Conservation (phyloP, 2,888 invertebrate species). For the Magallana nippona region DNA sequence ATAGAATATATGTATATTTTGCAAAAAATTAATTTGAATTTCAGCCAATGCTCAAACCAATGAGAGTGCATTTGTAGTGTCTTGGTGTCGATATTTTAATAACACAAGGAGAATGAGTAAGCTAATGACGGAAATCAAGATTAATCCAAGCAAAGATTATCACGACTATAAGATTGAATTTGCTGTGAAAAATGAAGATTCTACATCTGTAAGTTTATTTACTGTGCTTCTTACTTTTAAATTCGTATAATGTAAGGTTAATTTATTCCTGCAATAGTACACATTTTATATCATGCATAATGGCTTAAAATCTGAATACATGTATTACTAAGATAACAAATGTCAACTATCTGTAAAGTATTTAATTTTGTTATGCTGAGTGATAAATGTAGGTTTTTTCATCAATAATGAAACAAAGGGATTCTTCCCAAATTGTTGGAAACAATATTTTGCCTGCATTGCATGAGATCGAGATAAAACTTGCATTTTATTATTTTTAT, state of each 20-base stretch:
- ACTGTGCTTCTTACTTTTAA: not conserved
- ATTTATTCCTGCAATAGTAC: not conserved
- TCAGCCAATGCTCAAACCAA: not conserved
- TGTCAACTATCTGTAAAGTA: no score
- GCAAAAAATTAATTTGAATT: not conserved
- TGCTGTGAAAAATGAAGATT: constrained; percentile 42
- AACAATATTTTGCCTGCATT: no score
- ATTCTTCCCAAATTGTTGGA: no score
- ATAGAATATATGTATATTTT: no score
- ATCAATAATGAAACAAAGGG: no score
- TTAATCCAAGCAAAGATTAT: constrained; percentile 50
- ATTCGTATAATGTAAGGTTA: no score
- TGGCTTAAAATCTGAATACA: no score
- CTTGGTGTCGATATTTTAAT: constrained; percentile 52
- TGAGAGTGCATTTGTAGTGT: constrained; percentile 39
- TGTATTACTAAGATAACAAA: no score
- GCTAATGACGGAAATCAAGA: constrained; percentile 42
- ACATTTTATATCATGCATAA: not conserved
- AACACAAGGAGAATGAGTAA: constrained; percentile 43
- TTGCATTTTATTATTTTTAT: no score
- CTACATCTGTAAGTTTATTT: constrained; percentile 43
- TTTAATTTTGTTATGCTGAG: no score
- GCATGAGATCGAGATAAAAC: no score
- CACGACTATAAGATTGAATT: constrained; percentile 51
- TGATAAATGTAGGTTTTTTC: no score